phyloP scores from a whole-genome alignment of 1,140 invertebrate species.

The Anagrus nilaparvatae region DNA sequence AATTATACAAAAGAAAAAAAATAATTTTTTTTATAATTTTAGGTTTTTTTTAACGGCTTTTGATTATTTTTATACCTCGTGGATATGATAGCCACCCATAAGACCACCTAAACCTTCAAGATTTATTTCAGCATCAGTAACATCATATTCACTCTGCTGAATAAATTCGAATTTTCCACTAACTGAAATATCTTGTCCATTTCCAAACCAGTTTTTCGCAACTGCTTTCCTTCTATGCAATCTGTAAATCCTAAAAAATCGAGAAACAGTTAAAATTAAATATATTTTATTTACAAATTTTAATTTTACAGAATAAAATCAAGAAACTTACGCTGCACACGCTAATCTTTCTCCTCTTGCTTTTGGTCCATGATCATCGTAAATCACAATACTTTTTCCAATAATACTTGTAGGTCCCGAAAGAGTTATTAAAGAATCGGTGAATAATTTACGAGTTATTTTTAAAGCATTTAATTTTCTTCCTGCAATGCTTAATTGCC shows the following conservation, averaged over 20 bases:
- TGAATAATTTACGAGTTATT: slow-evolving; percentile 65
- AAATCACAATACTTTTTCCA: slow-evolving; percentile 77
- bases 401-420: slow-evolving; percentile 65
- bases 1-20: slow-evolving; percentile 8
- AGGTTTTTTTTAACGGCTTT: not conserved
- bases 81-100: slow-evolving; percentile 66
- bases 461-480: slow-evolving; percentile 50
- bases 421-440: slow-evolving; percentile 67
- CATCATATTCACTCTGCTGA: slow-evolving; percentile 77
- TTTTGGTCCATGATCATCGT: slow-evolving; percentile 77
- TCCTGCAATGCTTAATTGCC: slow-evolving; percentile 63
- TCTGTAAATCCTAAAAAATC: slow-evolving; percentile 51
- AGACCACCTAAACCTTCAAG: slow-evolving; percentile 61
- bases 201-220: slow-evolving; percentile 77
- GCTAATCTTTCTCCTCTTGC: slow-evolving; percentile 78
- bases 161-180: slow-evolving; percentile 69
- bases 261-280: not conserved
- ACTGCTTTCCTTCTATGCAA: slow-evolving; percentile 73
- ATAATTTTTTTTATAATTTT: not conserved
- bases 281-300: not conserved
- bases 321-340: slow-evolving; percentile 62
- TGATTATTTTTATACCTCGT: slow-evolving; percentile 54
- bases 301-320: slow-evolving; percentile 1
- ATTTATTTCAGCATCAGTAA: slow-evolving; percentile 67
- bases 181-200: slow-evolving; percentile 52